phyloP scores from a whole-genome alignment of 2,113 vertebrate species.

The Carassius carassius region DNA sequence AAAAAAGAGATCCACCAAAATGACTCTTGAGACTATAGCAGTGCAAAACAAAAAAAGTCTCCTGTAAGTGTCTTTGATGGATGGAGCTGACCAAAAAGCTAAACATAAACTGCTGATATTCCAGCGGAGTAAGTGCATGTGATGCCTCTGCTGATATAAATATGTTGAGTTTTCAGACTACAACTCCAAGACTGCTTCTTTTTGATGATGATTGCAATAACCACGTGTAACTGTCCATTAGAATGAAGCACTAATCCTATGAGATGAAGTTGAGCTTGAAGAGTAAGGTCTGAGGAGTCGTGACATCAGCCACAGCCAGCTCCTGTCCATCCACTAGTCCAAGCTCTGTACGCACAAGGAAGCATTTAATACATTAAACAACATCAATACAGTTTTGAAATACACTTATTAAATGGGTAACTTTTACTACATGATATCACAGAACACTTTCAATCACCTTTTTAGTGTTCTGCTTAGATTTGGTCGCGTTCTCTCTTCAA shows the following conservation, averaged over 20 bases:
- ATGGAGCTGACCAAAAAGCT: not conserved
- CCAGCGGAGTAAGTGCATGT: not conserved
- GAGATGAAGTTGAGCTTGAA: slow-evolving; percentile 92
- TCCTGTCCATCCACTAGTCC: slow-evolving; percentile 90
- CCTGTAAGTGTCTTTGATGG: slow-evolving; percentile 1
- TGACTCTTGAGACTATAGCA: not conserved
- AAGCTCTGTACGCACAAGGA: slow-evolving; percentile 76
- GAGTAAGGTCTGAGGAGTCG: slow-evolving; percentile 91
- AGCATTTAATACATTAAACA: slow-evolving; percentile 39
- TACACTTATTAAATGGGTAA: not conserved
- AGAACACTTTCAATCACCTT: slow-evolving; percentile 74
- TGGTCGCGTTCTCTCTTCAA: slow-evolving; percentile 89
- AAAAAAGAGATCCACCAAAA: slow-evolving; percentile 26
- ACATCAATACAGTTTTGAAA: not conserved
- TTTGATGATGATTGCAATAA: slow-evolving; percentile 17
- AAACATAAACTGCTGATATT: not conserved
- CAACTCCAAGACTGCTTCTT: not conserved
- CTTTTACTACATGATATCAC: not conserved
- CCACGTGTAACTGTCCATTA: not conserved
- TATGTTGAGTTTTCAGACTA: not conserved
- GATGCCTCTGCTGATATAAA: not conserved
- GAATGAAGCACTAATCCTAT: slow-evolving; percentile 65
- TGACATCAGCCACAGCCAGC: slow-evolving; percentile 90
- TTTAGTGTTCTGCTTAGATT: slow-evolving; percentile 92
- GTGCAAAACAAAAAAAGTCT: slow-evolving; percentile 2